Conservation (phyloP, 2,888 invertebrate species). For the Halictus quadricinctus region DNA sequence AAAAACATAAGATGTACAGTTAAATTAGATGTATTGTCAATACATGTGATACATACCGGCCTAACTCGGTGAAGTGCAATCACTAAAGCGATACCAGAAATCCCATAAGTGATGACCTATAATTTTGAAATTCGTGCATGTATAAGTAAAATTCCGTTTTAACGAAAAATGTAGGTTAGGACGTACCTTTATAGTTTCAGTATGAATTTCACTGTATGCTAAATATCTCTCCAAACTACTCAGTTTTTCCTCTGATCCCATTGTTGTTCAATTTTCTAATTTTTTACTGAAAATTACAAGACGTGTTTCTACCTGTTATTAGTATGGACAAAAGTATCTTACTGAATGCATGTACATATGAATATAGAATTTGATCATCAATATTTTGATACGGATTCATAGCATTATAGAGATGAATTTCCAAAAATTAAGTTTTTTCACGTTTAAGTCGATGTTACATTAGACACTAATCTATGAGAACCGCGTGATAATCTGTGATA, state of each 20-base stretch:
- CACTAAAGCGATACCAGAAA: conserved; percentile 84
- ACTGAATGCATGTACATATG: neutral
- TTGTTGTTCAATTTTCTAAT: conserved; percentile 1
- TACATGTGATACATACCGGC: conserved; percentile 84
- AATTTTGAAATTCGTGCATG: conserved; percentile 70
- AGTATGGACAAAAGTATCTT: conserved; percentile 13
- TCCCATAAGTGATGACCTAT: conserved; percentile 85
- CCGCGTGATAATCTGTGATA: neutral
- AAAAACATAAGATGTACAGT: conserved; percentile 25
- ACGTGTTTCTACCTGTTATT: conserved; percentile 15
- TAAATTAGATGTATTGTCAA: conserved; percentile 69
- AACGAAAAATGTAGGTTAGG: conserved; percentile 39
- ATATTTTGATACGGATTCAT: conserved; percentile 35
- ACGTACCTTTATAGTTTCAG: conserved; percentile 69
- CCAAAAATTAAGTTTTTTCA: neutral
- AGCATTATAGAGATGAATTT: neutral
- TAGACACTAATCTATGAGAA: neutral
- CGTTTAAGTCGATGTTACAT: neutral
- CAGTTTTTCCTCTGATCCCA: conserved; percentile 41
- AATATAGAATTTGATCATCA: conserved; percentile 20
- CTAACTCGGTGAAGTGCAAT: conserved; percentile 85
- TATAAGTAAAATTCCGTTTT: neutral
- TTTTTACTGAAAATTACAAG: neutral
- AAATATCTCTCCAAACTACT: conserved; percentile 68
- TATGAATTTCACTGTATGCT: conserved; percentile 72